These are phyloP conservation scores for Danio rerio DNA, from an alignment of 2,113 vertebrate genomes.

Conservation along the genomic window DNA sequence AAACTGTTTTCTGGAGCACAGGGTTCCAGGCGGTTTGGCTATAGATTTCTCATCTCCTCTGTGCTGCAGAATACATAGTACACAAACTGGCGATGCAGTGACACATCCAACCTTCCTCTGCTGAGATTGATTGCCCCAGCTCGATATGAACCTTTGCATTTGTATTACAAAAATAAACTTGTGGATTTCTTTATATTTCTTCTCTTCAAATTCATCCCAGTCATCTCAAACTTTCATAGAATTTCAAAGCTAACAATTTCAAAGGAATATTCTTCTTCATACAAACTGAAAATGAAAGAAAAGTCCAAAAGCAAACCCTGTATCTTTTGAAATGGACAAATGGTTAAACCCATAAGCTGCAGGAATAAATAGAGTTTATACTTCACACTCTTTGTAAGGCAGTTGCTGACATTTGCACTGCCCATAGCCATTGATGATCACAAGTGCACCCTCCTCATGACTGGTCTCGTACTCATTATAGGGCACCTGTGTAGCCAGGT, in stretches of 20 bases:
- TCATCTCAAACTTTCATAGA: constrained; percentile 55
- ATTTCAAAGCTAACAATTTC: constrained; percentile 73
- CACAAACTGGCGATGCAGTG: constrained; percentile 67
- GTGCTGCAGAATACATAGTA: constrained; percentile 73
- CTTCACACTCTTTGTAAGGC: constrained; percentile 99
- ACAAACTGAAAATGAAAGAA: constrained; percentile 57
- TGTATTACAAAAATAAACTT: constrained; percentile 83
- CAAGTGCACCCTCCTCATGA: constrained; percentile 94
- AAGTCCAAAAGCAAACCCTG: constrained; percentile 78
- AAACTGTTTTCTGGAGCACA: constrained; percentile 60
- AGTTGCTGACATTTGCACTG: constrained; percentile 99
- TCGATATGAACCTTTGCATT: constrained; percentile 77
- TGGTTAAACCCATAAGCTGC: constrained; percentile 73
- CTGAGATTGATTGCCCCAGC: constrained; percentile 79
- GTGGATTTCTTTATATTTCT: constrained; percentile 73
- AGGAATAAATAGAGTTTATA: constrained; percentile 87
- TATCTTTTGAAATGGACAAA: constrained; percentile 80
- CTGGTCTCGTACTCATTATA: constrained; percentile 97
- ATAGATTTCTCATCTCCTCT: constrained; percentile 66
- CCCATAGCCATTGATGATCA: constrained; percentile 98
- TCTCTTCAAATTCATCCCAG: constrained; percentile 58
- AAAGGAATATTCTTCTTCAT: constrained; percentile 71
- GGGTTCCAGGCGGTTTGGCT: constrained; percentile 66
- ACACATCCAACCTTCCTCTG: constrained; percentile 71
- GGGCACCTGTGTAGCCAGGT: constrained; percentile 95